A percentile compares a stretch with the other conserved stretches of the same genome.
Evolutionary conservation across 1,140 invertebrate genomes (phyloP).

Genomic region (Drepana arcuata): DNA sequence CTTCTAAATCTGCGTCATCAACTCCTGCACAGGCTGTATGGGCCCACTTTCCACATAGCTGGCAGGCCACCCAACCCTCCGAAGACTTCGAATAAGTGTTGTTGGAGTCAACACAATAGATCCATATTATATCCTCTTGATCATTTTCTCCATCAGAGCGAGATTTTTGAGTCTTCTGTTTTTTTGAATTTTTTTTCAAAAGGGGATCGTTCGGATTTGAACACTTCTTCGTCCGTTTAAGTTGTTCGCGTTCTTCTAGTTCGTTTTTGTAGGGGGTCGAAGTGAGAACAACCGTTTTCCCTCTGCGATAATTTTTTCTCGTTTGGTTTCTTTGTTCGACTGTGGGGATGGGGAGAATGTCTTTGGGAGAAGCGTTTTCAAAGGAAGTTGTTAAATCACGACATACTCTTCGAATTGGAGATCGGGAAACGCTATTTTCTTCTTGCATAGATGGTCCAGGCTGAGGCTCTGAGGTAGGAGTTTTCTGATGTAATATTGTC

Average conservation of each 20-base stretch:
- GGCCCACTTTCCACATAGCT: background rate
- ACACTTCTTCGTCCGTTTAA: slow-evolving; percentile 16
- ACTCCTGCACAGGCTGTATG: slow-evolving; percentile 3
- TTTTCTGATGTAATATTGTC: slow-evolving; percentile 4
- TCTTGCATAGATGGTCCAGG: slow-evolving; percentile 10
- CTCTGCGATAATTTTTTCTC: slow-evolving; percentile 25
- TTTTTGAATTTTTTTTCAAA: background rate
- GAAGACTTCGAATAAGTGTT: too few relatives aligned
- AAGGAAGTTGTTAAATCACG: slow-evolving; percentile 21
- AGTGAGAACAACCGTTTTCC: slow-evolving; percentile 27
- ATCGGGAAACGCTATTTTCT: slow-evolving; percentile 2
- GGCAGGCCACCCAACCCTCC: background rate
- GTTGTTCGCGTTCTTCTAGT: slow-evolving; percentile 23
- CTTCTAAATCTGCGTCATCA: background rate
- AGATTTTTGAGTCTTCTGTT: background rate
- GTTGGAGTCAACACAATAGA: too few relatives aligned
- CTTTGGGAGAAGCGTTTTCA: slow-evolving; percentile 21
- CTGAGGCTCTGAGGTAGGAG: slow-evolving; percentile 10
- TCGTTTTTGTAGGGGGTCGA: slow-evolving; percentile 1
- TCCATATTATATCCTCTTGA: too few relatives aligned
- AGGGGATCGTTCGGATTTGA: slow-evolving; percentile 22
- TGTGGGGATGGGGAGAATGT: slow-evolving; percentile 21
- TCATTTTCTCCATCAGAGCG: too few relatives aligned
- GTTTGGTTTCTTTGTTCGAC: slow-evolving; percentile 17
- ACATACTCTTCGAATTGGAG: slow-evolving; percentile 6